Percentiles rank a stretch among this genome's conserved stretches.
Evolutionary conservation across 2,888 invertebrate genomes (phyloP).

Genomic region (Cremastinae sp.): DNA sequence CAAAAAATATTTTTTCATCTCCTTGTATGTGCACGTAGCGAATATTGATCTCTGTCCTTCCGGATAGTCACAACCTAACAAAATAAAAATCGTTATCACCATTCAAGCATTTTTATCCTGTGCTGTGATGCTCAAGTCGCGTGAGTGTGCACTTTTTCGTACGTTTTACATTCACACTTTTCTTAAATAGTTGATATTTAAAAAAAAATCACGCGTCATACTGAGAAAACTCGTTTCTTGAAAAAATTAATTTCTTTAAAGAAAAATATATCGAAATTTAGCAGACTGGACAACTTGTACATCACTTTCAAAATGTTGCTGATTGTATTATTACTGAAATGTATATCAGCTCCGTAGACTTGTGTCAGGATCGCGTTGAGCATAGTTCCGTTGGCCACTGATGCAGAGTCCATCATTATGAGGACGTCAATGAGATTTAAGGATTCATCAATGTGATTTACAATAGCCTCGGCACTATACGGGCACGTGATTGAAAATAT

Average conservation of each 20-base stretch:
- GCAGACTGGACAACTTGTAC: too few relatives aligned
- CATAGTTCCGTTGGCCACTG: slow-evolving; percentile 98
- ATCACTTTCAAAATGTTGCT: too few relatives aligned
- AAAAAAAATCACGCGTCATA: too few relatives aligned
- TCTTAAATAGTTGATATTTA: too few relatives aligned
- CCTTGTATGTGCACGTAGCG: slow-evolving; percentile 86
- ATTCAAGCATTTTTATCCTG: slow-evolving; percentile 88
- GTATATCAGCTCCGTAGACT: slow-evolving; percentile 89
- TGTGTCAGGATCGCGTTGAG: slow-evolving; percentile 89
- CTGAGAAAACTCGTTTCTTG: too few relatives aligned
- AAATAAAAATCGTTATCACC: too few relatives aligned
- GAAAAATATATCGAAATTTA: slow-evolving; percentile 4
- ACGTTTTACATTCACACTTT: not conserved
- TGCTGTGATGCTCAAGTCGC: too few relatives aligned
- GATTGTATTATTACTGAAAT: slow-evolving; percentile 92
- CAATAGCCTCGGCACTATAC: slow-evolving; percentile 84
- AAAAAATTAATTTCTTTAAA: too few relatives aligned
- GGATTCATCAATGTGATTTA: slow-evolving; percentile 83
- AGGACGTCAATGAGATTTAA: slow-evolving; percentile 87
- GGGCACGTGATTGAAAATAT: slow-evolving; percentile 51
- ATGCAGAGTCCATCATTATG: slow-evolving; percentile 96
- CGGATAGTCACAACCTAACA: too few relatives aligned
- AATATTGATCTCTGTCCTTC: slow-evolving; percentile 99
- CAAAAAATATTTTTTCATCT: slow-evolving; percentile 87
- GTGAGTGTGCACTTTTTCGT: too few relatives aligned